A percentile compares a stretch with the other conserved stretches of the same genome.
These are phyloP conservation scores for Nomada goodeniana DNA, from an alignment of 2,888 invertebrate species.

Conservation along the genomic window DNA sequence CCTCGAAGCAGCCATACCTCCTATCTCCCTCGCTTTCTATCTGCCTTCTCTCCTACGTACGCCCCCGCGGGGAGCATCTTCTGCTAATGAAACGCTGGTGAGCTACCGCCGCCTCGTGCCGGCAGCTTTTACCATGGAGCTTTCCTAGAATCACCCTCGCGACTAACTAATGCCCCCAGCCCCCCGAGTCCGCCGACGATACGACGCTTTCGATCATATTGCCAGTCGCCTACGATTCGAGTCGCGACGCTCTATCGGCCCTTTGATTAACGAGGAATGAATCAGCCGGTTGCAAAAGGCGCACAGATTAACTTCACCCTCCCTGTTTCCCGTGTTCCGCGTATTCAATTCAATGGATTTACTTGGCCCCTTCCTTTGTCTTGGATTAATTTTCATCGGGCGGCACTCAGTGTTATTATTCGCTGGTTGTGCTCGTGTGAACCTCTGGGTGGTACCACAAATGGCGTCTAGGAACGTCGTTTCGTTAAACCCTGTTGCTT, in stretches of 20 bases:
- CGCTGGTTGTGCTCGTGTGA: not conserved
- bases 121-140: conserved; percentile 75
- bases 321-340: not conserved
- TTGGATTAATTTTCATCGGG: conserved; percentile 6
- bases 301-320: not conserved
- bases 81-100: conserved; percentile 84
- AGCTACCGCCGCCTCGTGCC: conserved; percentile 83
- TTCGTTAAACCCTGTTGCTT: not conserved
- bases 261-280: conserved; percentile 23
- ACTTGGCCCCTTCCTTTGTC: not conserved
- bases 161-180: conserved; percentile 63
- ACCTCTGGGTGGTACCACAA: not conserved
- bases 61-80: conserved; percentile 81
- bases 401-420: not conserved
- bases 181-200: conserved; percentile 60
- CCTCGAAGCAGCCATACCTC: conserved; percentile 45
- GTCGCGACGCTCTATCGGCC: conserved; percentile 39
- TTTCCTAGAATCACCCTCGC: conserved; percentile 72
- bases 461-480: not conserved
- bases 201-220: conserved; percentile 73
- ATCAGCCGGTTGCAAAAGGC: conserved; percentile 9
- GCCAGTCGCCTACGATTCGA: conserved; percentile 72
- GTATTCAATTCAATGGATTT: conserved; percentile 28
- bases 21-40: conserved; percentile 27
- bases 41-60: conserved; percentile 33